Base-by-base conservation (phyloP, 2,888 invertebrate species). In the Eupithecia abbreviata region DNA sequence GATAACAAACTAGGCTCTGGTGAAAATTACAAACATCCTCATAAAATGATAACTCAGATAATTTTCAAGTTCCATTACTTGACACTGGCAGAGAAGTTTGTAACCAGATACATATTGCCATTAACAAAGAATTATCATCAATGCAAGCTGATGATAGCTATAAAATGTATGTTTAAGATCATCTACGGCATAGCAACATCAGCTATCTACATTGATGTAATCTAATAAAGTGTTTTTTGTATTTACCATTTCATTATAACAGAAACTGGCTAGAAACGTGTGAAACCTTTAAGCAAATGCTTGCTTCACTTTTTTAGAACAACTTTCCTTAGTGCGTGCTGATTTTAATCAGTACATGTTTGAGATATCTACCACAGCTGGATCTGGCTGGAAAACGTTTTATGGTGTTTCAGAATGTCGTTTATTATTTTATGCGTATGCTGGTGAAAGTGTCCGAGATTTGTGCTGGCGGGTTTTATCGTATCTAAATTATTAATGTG, bases 311-410 rank as follows among this genome's bases (percentile, higher is more conserved):
- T 81, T 78, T 82, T 77, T 76, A 72, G 77, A 79, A 77, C 77
- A 79, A 78, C 80, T 79, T 79, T 82, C 76, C 80, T 74, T 71
- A 71, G 76, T 81, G 77, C 80, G 79, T 80, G 82, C 79, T 66
- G 82, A 84, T 84, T 82, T 75, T 79, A 81, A 83, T 83, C 83
- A 76, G 76, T 75, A 77, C 72, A 75, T 75, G 76, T 76, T 73
- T 76, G 55, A 74, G 78, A 77, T 69, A 69, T 47, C 69, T 45
- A 47, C 69, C 10, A 42, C 15, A 69, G 69, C 47, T 69, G 30
- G 69, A 66, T 75, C 78, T 77, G 72, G 76, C 79, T 81, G 67
- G 47, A 51, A 66, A 42, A 72, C 68, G 18, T 58, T 68, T 74
- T 68, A 62, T 74, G 65, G 65, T n/a, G 72, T 72, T 72, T 72